Conservation (phyloP, 2,888 invertebrate species). For the Meloe dianella region DNA sequence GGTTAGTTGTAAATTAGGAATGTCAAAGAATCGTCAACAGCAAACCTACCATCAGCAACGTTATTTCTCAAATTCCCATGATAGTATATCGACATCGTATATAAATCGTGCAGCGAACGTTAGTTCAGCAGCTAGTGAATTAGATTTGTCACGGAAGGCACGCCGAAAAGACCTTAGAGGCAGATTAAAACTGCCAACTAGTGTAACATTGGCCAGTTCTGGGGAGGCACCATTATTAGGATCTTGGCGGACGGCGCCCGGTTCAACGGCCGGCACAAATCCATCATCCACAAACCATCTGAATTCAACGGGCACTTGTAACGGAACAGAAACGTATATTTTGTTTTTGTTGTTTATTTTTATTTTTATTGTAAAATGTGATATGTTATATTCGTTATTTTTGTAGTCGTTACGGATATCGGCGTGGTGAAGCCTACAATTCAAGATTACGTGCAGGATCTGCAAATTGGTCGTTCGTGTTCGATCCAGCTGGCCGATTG, state of each 20-base stretch:
- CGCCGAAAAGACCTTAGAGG: constrained; percentile 68
- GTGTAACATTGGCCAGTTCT: constrained; percentile 70
- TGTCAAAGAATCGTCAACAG: constrained; percentile 59
- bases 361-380: no score
- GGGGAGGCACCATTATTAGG: constrained; percentile 77
- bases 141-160: constrained; percentile 77
- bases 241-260: constrained; percentile 67
- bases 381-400: background rate
- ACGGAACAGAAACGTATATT: constrained; percentile 72
- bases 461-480: constrained; percentile 93
- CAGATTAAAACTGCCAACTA: constrained; percentile 67
- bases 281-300: constrained; percentile 68
- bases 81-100: constrained; percentile 71
- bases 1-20: constrained; percentile 81
- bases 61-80: constrained; percentile 74
- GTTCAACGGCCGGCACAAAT: constrained; percentile 63
- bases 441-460: constrained; percentile 70
- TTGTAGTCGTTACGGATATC: constrained; percentile 63
- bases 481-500: constrained; percentile 96
- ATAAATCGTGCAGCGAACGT: constrained; percentile 66
- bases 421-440: constrained; percentile 68
- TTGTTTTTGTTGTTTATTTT: no score
- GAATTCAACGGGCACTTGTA: constrained; percentile 68
- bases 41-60: constrained; percentile 60
- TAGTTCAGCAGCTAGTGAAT: constrained; percentile 73